These are phyloP conservation scores for Anastrepha ludens DNA, from an alignment of 1,140 invertebrate species.

Conservation along the genomic window DNA sequence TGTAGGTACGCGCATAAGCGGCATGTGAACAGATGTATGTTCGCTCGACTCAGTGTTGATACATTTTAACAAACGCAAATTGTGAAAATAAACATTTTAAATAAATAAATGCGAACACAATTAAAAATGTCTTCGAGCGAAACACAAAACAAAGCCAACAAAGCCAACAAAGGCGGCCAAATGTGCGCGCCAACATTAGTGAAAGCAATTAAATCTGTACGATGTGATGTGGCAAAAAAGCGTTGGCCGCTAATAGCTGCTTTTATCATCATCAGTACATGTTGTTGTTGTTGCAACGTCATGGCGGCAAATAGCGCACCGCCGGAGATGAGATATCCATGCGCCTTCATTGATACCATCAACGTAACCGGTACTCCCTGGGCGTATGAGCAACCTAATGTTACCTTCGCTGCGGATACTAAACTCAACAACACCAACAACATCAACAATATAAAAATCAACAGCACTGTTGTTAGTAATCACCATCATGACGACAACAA, in stretches of 20 bases:
- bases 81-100: constrained; percentile 35
- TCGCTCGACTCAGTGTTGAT: neutral
- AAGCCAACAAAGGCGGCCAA: neutral
- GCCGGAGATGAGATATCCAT: constrained; percentile 65
- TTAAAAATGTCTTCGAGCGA: neutral
- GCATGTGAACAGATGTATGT: neutral
- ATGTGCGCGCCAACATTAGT: constrained; percentile 44
- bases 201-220: constrained; percentile 31
- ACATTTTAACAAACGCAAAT: constrained; percentile 2
- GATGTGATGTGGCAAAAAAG: neutral
- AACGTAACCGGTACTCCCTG: constrained; percentile 64
- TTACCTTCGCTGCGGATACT: neutral
- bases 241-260: neutral
- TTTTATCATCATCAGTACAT: neutral
- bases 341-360: constrained; percentile 69
- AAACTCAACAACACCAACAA: constrained; percentile 54
- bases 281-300: neutral
- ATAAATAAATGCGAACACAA: constrained; percentile 1
- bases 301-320: neutral
- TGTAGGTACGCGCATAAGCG: neutral
- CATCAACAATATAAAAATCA: neutral
- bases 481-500: neutral
- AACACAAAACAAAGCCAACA: neutral
- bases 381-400: constrained; percentile 38
- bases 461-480: no score